phyloP scores from a whole-genome alignment of 1,140 invertebrate species.

The Colletes gigas region DNA sequence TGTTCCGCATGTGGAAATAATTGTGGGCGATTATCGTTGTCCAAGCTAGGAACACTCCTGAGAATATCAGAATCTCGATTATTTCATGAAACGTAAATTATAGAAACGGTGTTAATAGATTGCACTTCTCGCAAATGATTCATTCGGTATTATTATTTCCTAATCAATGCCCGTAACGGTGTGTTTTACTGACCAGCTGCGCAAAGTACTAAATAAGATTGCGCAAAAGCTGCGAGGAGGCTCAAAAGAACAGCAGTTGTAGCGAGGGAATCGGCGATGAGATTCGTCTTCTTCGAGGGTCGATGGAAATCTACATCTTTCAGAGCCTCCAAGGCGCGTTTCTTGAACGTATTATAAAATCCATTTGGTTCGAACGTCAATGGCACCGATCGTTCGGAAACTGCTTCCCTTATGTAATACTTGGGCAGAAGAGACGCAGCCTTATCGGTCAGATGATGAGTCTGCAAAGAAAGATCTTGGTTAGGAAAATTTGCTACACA shows the following conservation, averaged over 20 bases:
- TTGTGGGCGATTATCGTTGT: conserved; percentile 87
- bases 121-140: no score
- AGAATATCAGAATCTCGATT: conserved; percentile 52
- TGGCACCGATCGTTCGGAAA: conserved; percentile 83
- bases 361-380: conserved; percentile 86
- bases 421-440: conserved; percentile 83
- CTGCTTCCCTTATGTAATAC: conserved; percentile 83
- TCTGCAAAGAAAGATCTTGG: conserved; percentile 56
- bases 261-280: conserved; percentile 82
- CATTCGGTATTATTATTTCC: neutral
- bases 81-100: neutral
- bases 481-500: neutral
- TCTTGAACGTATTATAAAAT: conserved; percentile 86
- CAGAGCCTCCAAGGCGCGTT: conserved; percentile 81
- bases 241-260: conserved; percentile 79
- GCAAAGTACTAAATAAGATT: conserved; percentile 54
- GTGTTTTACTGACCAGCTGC: conserved; percentile 37
- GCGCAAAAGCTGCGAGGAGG: conserved; percentile 79
- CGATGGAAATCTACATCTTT: conserved; percentile 78
- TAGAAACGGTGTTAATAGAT: no score
- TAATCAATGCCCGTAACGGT: neutral
- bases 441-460: conserved; percentile 82
- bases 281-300: conserved; percentile 77
- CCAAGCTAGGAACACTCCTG: conserved; percentile 83
- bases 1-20: conserved; percentile 90